Evolutionary conservation across 2,888 invertebrate species (phyloP).

Genomic region (Phyllotreta striolata): DNA sequence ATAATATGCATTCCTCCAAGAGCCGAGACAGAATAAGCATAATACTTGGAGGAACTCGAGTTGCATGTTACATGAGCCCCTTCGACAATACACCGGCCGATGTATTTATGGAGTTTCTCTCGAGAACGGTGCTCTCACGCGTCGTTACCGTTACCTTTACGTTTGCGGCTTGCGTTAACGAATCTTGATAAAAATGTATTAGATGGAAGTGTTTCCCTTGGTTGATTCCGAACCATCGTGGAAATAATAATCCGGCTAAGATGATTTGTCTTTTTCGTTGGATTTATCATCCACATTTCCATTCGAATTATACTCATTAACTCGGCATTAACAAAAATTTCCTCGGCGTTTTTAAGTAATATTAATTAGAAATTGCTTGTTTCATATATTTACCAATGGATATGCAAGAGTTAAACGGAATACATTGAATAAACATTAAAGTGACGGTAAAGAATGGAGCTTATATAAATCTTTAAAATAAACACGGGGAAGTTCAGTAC

Average conservation of each 20-base stretch:
- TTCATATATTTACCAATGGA: too few species aligned
- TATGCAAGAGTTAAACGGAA: constrained; percentile 22
- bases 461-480: constrained; percentile 46
- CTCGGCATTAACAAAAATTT: too few species aligned
- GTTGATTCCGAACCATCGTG: not conserved
- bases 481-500: constrained; percentile 43
- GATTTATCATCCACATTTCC: too few species aligned
- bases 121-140: constrained; percentile 45
- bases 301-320: too few species aligned
- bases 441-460: constrained; percentile 36
- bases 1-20: constrained; percentile 33
- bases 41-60: constrained; percentile 30
- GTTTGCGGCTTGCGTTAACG: constrained; percentile 35
- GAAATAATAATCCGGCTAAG: too few species aligned
- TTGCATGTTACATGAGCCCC: constrained; percentile 34
- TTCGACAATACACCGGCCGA: constrained; percentile 32
- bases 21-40: constrained; percentile 37
- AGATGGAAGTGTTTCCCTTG: constrained; percentile 17
- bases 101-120: constrained; percentile 40
- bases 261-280: too few species aligned
- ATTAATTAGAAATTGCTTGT: too few species aligned
- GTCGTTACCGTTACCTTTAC: constrained; percentile 45
- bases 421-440: constrained; percentile 39
- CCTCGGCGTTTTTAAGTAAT: too few species aligned
- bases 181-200: constrained; percentile 46